phyloP scores from a whole-genome alignment of 2,797 vertebrate genomes.

The Danio tinwini region DNA sequence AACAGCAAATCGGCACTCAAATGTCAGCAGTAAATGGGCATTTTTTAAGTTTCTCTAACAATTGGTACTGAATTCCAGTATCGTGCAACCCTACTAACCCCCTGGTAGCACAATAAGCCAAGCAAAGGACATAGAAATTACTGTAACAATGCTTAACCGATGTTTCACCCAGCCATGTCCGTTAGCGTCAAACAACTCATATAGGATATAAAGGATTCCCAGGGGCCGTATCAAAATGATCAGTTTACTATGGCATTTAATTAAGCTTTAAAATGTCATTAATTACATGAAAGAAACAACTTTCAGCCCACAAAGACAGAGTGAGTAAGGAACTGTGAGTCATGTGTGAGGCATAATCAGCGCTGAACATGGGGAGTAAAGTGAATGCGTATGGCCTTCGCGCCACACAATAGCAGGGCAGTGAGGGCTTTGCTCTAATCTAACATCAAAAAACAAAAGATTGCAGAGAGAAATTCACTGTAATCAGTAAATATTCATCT shows the following conservation, averaged over 20 bases:
- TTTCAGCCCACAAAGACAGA: conserved; percentile 54
- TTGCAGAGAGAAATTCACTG: conserved; percentile 7
- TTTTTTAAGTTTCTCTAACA: too few species aligned
- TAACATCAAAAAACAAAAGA: conserved; percentile 16
- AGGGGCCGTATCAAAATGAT: conserved; percentile 71
- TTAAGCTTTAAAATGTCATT: conserved; percentile 68
- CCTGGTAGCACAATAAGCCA: conserved; percentile 61
- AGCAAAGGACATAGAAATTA: conserved; percentile 50
- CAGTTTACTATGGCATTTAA: conserved; percentile 67
- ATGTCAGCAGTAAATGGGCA: too few species aligned
- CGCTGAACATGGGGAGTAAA: conserved; percentile 42
- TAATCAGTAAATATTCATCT: background rate
- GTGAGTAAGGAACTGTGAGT: conserved; percentile 63
- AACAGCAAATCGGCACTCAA: too few species aligned
- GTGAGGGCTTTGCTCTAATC: conserved; percentile 5
- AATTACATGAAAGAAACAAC: conserved; percentile 63
- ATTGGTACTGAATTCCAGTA: too few species aligned
- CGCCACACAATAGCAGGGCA: conserved; percentile 32
- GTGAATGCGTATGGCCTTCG: conserved; percentile 21
- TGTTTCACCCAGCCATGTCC: conserved; percentile 58
- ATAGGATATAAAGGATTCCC: conserved; percentile 66
- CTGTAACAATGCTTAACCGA: conserved; percentile 62
- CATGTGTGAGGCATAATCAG: conserved; percentile 59
- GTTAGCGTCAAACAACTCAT: conserved; percentile 62
- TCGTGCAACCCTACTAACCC: background rate